Percentiles rank a stretch among this genome's conserved stretches.
Evolutionary conservation across 1,140 invertebrate genomes (phyloP).

Genomic region (Charaxes varanes): DNA sequence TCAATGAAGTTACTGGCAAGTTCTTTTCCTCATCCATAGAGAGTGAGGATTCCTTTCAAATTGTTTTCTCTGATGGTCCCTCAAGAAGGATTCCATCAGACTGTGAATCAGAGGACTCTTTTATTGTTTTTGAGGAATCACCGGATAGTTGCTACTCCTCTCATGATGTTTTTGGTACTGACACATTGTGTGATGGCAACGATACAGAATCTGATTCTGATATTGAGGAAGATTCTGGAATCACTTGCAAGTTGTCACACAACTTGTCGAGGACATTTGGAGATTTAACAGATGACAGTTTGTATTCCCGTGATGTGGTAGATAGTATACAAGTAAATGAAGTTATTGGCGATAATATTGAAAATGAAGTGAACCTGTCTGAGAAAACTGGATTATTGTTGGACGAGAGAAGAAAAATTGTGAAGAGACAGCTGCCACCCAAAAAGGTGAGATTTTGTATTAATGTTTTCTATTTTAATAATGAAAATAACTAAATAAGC

Average conservation of each 20-base stretch:
- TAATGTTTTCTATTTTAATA: not conserved
- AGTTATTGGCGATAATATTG: constrained; percentile 8
- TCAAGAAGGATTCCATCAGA: constrained; percentile 37
- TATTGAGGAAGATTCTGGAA: constrained; percentile 41
- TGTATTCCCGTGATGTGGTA: constrained; percentile 48
- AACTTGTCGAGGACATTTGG: constrained; percentile 44
- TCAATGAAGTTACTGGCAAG: constrained; percentile 52
- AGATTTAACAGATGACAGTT: constrained; percentile 50
- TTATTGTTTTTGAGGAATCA: constrained; percentile 60
- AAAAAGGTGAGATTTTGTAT: constrained; percentile 43
- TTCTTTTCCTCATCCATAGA: constrained; percentile 46
- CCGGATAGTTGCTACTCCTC: constrained; percentile 56
- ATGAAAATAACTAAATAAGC: no score
- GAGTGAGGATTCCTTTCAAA: constrained; percentile 64
- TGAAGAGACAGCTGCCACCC: constrained; percentile 29
- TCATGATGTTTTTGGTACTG: constrained; percentile 54
- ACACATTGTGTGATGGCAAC: constrained; percentile 6
- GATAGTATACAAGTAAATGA: constrained; percentile 34
- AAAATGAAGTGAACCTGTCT: not conserved
- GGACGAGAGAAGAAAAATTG: constrained; percentile 30
- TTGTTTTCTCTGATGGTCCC: constrained; percentile 49
- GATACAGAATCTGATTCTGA: constrained; percentile 36
- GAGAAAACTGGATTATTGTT: constrained; percentile 29
- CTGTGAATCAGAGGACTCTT: constrained; percentile 62
- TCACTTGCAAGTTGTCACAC: constrained; percentile 32